Evolutionary conservation across 2,797 vertebrate genomes (phyloP).

Genomic region (Cyclopterus lumpus): DNA sequence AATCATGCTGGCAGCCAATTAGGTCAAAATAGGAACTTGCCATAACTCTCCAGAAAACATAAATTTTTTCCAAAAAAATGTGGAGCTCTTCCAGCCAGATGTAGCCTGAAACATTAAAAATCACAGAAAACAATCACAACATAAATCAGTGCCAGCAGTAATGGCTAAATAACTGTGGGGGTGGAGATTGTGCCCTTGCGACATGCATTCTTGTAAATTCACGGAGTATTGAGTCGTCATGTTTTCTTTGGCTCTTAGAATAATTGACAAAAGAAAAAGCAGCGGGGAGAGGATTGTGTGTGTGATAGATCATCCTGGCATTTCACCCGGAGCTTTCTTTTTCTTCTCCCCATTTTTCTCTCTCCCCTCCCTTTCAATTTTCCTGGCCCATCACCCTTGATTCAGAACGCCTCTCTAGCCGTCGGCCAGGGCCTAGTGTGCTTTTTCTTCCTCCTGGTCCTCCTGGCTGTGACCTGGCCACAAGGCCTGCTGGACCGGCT

Average conservation of each 20-base stretch:
- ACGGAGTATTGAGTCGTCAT: conserved; percentile 39
- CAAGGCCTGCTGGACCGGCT: conserved; percentile 33
- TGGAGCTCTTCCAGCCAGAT: conserved; percentile 52
- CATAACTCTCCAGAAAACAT: conserved; percentile 66
- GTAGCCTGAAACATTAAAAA: conserved; percentile 40
- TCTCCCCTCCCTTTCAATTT: conserved; percentile 55
- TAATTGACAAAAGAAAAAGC: conserved; percentile 51
- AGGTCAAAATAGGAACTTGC: conserved; percentile 62
- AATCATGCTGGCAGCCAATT: conserved; percentile 69
- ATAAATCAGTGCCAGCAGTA: conserved; percentile 58
- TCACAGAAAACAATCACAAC: conserved; percentile 54
- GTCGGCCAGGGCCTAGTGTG: conserved; percentile 30
- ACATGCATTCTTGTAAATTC: conserved; percentile 48
- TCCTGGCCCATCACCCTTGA: conserved; percentile 56
- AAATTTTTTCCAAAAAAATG: conserved; percentile 55
- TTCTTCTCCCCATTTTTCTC: conserved; percentile 32
- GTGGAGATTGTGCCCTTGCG: conserved; percentile 34
- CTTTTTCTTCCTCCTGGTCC: conserved; percentile 39
- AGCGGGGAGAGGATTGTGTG: conserved; percentile 49
- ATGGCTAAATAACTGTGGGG: conserved; percentile 47
- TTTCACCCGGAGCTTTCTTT: conserved; percentile 46
- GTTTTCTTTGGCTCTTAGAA: conserved; percentile 57
- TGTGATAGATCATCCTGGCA: conserved; percentile 61
- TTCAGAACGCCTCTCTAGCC: conserved; percentile 29
- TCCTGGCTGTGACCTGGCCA: conserved; percentile 56